Conservation (phyloP, 1,140 invertebrate species). For the Ostrea denselamellosa region DNA sequence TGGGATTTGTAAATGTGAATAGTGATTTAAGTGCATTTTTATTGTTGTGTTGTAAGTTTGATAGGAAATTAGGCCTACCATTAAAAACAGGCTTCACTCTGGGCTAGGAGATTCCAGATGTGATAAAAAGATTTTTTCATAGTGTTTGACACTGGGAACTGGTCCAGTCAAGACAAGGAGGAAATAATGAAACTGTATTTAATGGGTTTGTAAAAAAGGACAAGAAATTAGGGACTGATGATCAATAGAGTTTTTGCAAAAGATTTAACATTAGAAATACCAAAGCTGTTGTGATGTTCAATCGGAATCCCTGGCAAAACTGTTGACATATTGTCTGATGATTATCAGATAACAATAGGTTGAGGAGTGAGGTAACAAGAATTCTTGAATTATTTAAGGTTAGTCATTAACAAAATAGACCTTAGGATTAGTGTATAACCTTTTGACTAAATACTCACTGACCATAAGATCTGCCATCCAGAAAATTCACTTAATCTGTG, state of each 20-base stretch:
- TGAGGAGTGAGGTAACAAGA: not conserved
- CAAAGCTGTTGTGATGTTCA: not conserved
- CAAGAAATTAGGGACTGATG: too few relatives aligned
- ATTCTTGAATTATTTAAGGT: not conserved
- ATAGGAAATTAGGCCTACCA: conserved; percentile 18
- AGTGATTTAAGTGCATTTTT: conserved; percentile 27
- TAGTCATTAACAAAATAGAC: not conserved
- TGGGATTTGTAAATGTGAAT: conserved; percentile 7
- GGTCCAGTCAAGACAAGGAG: too few relatives aligned
- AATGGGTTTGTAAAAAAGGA: not conserved
- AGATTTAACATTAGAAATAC: too few relatives aligned
- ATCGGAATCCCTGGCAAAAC: not conserved
- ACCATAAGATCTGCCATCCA: not conserved
- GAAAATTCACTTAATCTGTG: conserved; percentile 20
- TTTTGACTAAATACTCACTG: not conserved
- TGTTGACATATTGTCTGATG: conserved; percentile 9
- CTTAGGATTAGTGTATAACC: not conserved
- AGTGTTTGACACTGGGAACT: not conserved
- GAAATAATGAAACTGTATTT: not conserved
- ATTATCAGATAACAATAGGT: conserved; percentile 23
- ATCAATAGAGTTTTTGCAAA: too few relatives aligned
- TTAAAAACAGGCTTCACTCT: conserved; percentile 9
- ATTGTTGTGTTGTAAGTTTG: not conserved
- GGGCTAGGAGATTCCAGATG: not conserved
- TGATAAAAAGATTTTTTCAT: not conserved